These are phyloP conservation scores for Rhabdophis nuchalis DNA, from an alignment of 2,797 vertebrate species.

Conservation along the genomic window DNA sequence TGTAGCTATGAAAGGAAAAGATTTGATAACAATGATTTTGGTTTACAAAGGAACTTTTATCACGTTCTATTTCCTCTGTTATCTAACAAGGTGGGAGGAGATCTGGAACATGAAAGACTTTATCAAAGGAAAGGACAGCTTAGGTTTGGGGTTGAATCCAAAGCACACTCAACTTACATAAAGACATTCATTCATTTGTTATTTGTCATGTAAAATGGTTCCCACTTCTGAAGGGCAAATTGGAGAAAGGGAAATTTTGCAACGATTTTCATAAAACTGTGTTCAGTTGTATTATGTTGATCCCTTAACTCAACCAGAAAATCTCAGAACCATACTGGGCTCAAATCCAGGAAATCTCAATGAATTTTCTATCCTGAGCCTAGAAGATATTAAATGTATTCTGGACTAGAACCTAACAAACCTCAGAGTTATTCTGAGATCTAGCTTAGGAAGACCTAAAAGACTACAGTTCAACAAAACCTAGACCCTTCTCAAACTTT, in stretches of 20 bases:
- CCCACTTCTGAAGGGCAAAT: background rate
- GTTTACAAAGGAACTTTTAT: conserved; percentile 35
- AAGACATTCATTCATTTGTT: conserved; percentile 24
- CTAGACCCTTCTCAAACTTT: background rate
- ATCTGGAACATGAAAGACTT: conserved; percentile 7
- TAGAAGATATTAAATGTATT: background rate
- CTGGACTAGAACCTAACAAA: background rate
- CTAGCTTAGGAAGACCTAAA: background rate
- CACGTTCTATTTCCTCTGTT: conserved; percentile 39
- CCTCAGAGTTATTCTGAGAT: background rate
- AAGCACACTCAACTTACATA: conserved; percentile 24
- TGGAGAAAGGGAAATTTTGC: background rate
- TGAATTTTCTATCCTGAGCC: background rate
- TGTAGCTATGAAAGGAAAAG: conserved; percentile 26
- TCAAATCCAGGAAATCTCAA: background rate
- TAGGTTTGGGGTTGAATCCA: background rate
- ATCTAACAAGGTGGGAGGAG: conserved; percentile 17
- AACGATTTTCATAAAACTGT: background rate
- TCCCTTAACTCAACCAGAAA: background rate
- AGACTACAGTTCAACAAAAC: background rate
- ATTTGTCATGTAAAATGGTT: background rate
- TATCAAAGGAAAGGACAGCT: conserved; percentile 37
- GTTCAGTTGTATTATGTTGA: background rate
- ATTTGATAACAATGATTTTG: conserved; percentile 41
- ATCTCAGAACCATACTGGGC: background rate